Evolutionary conservation across 2,888 invertebrate species (phyloP), one percentile per base, ranked within the genome.

Genomic region (Parochlus steinenii): DNA sequence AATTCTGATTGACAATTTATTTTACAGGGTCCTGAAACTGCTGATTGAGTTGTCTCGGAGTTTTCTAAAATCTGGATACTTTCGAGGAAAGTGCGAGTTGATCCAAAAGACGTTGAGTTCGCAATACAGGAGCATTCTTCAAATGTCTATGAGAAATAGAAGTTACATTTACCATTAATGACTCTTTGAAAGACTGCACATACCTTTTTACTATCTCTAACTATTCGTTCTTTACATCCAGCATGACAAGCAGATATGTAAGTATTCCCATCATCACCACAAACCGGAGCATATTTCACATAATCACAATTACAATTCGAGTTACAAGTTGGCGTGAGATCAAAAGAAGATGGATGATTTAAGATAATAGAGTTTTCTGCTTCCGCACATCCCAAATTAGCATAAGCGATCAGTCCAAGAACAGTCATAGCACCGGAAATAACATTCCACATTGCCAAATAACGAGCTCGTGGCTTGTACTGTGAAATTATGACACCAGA

Each of bases 181-280:
- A n/a, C n/a, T n/a, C n/a, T n/a, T n/a, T n/a, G n/a, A n/a, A n/a
- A n/a, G n/a, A n/a, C n/a, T 12, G 12, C 31, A 20, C 31, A 31
- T 12, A 18, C 17, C 10, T 10, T 12, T 14, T 16, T n/a, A 6
- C 27, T n/a, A 18, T 31, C 26, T 26, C 16, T 36, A 5, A 19
- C 11, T n/a, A 11, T 16, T 3, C 16, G 2, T n/a, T 47, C 47
- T 26, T 50, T 57, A 47, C 75, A 77, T 4, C 78, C 77, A 17
- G 77, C 77, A 48, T 74, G 73, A 50, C 78, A 78, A 6, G 76
- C 71, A 0, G 74, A 75, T 46, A 74, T 76, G 50, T 64, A 76
- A 3, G 70, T 69, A 24, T 64, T 58, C 24, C 43, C 47, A 1
- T 65, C 62, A 33, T 63, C 62, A 8, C 67, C 63, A 47, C 74